A percentile compares a stretch with the other conserved stretches of the same genome.
phyloP scores from a whole-genome alignment of 2,113 vertebrate species.

The human (Homo sapiens) region DNA sequence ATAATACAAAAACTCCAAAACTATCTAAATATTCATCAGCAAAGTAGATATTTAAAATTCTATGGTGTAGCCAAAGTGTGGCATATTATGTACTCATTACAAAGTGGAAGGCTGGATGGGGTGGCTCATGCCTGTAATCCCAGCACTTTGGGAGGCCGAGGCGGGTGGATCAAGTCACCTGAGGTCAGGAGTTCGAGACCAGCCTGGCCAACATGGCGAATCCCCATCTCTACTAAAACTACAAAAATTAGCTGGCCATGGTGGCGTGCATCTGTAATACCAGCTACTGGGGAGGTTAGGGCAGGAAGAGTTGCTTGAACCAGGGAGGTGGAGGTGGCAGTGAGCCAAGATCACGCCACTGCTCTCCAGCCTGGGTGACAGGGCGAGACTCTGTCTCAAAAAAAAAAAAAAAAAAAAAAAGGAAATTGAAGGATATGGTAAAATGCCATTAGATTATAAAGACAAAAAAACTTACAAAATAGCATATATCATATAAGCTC shows the following conservation, averaged over 20 bases:
- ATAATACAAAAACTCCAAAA: background rate
- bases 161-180: too few species aligned
- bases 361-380: background rate
- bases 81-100: background rate
- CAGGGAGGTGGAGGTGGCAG: background rate
- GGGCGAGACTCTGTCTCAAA: background rate
- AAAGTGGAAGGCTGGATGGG: background rate
- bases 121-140: background rate
- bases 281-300: background rate
- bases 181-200: background rate
- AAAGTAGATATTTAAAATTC: background rate
- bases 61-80: background rate
- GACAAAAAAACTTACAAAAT: background rate
- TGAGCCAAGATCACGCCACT: background rate
- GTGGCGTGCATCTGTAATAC: background rate
- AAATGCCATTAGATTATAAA: constrained; percentile 1
- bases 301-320: background rate
- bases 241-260: background rate
- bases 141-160: background rate
- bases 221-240: background rate
- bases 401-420: background rate
- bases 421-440: background rate
- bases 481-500: background rate
- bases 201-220: background rate
- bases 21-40: background rate